A percentile compares a stretch with the other conserved stretches of the same genome.
Conservation (phyloP, 2,797 vertebrate genomes). For the Sebastes oblongus region DNA sequence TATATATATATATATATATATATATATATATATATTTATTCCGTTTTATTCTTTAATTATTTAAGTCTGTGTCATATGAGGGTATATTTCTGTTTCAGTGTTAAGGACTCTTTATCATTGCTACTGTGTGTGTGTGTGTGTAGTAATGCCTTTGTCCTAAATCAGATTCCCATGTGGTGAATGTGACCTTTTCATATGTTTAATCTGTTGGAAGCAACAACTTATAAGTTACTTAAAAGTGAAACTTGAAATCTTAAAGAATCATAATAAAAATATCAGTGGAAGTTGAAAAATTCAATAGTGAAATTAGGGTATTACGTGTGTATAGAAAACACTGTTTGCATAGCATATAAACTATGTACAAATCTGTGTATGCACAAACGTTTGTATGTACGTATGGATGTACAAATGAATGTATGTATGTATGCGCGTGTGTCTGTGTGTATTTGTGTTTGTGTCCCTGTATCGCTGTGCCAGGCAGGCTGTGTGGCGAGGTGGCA, state of each 20-base stretch:
- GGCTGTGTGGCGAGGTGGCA: slow-evolving; percentile 72
- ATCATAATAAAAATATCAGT: not conserved
- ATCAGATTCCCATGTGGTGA: slow-evolving; percentile 36
- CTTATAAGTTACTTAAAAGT: not conserved
- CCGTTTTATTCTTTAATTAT: slow-evolving; percentile 49
- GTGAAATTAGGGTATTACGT: not conserved
- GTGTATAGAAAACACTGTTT: slow-evolving; percentile 1
- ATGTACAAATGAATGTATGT: slow-evolving; percentile 19
- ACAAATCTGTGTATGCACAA: slow-evolving; percentile 7
- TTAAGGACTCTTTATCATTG: slow-evolving; percentile 41
- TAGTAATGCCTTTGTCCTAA: slow-evolving; percentile 23
- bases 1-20: slow-evolving; percentile 52
- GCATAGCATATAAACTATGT: not conserved
- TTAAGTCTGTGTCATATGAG: slow-evolving; percentile 58
- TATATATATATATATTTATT: slow-evolving; percentile 19
- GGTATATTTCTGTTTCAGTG: slow-evolving; percentile 50
- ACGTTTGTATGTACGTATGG: slow-evolving; percentile 12
- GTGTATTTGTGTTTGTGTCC: slow-evolving; percentile 61
- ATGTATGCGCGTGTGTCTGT: slow-evolving; percentile 26
- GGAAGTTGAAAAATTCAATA: not conserved
- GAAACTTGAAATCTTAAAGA: slow-evolving; percentile 21
- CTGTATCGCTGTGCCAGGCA: slow-evolving; percentile 64
- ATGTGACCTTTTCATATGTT: slow-evolving; percentile 54
- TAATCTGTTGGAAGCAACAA: slow-evolving; percentile 18
- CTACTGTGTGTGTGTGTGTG: slow-evolving; percentile 1